phyloP scores from a whole-genome alignment of 1,140 invertebrate species.

The Asobara japonica region DNA sequence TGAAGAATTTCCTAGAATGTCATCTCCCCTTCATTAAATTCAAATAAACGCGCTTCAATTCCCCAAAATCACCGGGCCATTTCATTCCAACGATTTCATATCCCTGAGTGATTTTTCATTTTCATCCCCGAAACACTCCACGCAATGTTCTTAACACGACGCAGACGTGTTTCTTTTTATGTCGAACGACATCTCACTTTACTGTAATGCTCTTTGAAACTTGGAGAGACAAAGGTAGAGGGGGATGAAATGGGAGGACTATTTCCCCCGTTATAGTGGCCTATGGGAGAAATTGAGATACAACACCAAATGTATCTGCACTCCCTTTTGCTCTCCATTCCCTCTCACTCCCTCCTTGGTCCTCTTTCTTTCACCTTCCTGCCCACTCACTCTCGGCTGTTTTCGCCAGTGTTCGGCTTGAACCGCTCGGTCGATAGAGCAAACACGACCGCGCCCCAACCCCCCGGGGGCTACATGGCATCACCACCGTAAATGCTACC shows the following conservation, averaged over 20 bases:
- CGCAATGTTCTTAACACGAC: neutral
- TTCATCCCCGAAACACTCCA: neutral
- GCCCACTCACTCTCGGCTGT: conserved; percentile 42
- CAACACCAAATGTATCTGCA: neutral
- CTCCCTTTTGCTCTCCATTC: neutral
- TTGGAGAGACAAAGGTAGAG: neutral
- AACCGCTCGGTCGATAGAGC: conserved; percentile 67
- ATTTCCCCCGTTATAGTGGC: conserved; percentile 3
- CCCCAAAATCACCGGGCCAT: neutral
- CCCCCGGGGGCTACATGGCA: conserved; percentile 49
- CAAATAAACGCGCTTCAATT: neutral
- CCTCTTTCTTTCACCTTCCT: conserved; percentile 28
- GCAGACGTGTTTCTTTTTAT: conserved; percentile 11
- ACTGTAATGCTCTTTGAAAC: conserved; percentile 7
- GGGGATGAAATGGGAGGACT: neutral
- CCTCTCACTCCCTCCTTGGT: too few relatives aligned
- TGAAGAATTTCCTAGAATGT: too few relatives aligned
- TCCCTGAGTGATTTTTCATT: conserved; percentile 1
- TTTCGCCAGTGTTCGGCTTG: conserved; percentile 59
- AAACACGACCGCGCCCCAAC: conserved; percentile 68
- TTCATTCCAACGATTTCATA: neutral
- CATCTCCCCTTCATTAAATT: neutral
- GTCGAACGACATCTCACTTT: conserved; percentile 16
- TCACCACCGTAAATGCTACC: conserved; percentile 16
- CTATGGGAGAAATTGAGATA: conserved; percentile 3